phyloP scores from a whole-genome alignment of 2,797 vertebrate genomes.

The Rhincodon typus region DNA sequence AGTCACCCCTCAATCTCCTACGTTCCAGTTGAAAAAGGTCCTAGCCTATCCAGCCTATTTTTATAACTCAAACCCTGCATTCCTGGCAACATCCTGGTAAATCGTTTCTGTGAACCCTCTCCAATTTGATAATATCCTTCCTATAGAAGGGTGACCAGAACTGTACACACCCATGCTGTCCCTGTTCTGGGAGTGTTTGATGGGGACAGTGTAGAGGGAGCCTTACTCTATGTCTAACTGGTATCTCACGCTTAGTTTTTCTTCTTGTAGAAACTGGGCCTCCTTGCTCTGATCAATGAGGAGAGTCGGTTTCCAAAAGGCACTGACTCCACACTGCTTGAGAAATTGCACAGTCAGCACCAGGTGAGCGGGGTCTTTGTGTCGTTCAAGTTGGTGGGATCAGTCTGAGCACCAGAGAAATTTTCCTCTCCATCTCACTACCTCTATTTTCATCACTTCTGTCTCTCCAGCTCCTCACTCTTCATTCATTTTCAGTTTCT shows the following conservation, averaged over 20 bases:
- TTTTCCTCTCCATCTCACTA: background rate
- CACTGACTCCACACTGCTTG: conserved; percentile 82
- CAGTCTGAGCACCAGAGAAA: no score
- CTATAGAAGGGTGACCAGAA: no score
- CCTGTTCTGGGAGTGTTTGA: background rate
- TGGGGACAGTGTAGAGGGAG: background rate
- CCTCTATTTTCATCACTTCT: background rate
- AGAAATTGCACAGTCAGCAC: conserved; percentile 84
- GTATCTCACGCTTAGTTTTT: background rate
- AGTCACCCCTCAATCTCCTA: no score
- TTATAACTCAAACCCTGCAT: no score
- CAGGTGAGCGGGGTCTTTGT: conserved; percentile 59
- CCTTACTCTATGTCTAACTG: background rate
- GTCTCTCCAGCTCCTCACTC: background rate
- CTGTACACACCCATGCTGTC: background rate
- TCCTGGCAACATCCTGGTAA: no score
- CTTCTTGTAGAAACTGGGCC: conserved; percentile 74
- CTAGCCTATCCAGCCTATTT: no score
- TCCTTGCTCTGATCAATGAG: conserved; percentile 86
- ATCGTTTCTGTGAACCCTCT: no score
- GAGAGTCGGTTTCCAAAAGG: conserved; percentile 91
- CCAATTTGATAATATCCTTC: no score
- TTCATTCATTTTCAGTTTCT: no score
- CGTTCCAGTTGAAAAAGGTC: no score
- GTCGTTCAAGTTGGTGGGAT: no score